Conservation (phyloP, 64 coral and sea anemone species). For the Platygyra sinensis region DNA sequence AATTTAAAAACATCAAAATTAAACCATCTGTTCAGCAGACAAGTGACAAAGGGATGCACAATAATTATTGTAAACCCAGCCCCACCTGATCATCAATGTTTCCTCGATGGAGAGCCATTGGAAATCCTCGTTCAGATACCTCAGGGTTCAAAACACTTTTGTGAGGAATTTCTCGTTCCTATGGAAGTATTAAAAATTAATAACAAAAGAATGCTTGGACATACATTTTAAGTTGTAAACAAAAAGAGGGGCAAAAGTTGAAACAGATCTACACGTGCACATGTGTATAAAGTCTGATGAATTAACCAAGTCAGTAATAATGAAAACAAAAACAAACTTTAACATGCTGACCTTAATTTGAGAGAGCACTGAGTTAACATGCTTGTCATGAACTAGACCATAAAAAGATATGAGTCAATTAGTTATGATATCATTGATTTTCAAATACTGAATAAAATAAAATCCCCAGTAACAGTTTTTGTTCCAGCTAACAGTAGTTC, state of each 20-base stretch:
- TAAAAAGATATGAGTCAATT: background rate
- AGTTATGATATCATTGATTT: too few species aligned
- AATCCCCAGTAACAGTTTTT: background rate
- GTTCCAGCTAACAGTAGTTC: too few species aligned
- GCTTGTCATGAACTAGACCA: conserved; percentile 69
- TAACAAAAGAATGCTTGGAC: too few species aligned
- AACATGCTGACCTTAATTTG: conserved; percentile 76
- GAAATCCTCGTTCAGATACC: conserved; percentile 79
- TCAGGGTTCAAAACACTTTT: conserved; percentile 35
- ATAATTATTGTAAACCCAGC: background rate
- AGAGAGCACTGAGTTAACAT: conserved; percentile 66
- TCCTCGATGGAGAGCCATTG: conserved; percentile 70
- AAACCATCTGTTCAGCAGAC: background rate
- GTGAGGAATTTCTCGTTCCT: conserved; percentile 70
- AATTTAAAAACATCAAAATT: background rate
- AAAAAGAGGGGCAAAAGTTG: too few species aligned
- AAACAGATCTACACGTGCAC: background rate
- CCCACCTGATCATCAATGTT: conserved; percentile 39
- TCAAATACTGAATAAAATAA: too few species aligned
- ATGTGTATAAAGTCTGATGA: background rate
- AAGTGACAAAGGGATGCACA: background rate
- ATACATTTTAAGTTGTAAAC: too few species aligned
- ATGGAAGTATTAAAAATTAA: background rate
- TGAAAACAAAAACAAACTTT: background rate
- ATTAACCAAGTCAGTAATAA: background rate